Conservation (phyloP, 2,113 vertebrate species). For the Formicarius rufipectus region DNA sequence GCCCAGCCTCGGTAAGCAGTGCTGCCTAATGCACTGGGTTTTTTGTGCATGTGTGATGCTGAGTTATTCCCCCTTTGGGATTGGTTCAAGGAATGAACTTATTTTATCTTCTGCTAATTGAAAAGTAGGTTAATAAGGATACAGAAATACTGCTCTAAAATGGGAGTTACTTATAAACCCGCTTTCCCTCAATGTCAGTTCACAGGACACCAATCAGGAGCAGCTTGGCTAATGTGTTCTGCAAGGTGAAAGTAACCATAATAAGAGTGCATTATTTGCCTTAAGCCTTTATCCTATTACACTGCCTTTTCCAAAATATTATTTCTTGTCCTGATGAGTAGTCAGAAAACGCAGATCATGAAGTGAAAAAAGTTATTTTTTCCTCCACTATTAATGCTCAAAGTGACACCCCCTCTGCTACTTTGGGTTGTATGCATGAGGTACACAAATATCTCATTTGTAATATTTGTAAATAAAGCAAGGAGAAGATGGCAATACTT, state of each 20-base stretch:
- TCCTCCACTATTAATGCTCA: not conserved
- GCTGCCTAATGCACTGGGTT: not conserved
- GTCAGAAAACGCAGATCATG: not conserved
- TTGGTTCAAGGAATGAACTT: not conserved
- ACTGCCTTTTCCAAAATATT: not conserved
- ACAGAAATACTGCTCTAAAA: not conserved
- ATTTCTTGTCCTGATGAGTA: not conserved
- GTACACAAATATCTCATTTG: too few relatives aligned
- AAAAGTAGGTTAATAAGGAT: slow-evolving; percentile 50
- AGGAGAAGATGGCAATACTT: not conserved
- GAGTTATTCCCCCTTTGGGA: not conserved
- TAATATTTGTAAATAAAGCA: not conserved
- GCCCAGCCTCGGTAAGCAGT: not conserved
- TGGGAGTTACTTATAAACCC: not conserved
- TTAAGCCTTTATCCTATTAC: not conserved
- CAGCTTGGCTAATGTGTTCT: not conserved
- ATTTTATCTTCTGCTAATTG: slow-evolving; percentile 26
- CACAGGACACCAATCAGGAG: not conserved
- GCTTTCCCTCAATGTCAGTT: not conserved
- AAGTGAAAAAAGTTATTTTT: not conserved
- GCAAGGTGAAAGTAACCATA: not conserved
- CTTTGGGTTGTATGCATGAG: not conserved
- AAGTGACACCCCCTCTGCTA: not conserved
- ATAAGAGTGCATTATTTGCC: not conserved
- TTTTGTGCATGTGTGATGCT: not conserved